Base-by-base conservation (phyloP, 1,140 invertebrate genomes). In the Caerostris darwini region DNA sequence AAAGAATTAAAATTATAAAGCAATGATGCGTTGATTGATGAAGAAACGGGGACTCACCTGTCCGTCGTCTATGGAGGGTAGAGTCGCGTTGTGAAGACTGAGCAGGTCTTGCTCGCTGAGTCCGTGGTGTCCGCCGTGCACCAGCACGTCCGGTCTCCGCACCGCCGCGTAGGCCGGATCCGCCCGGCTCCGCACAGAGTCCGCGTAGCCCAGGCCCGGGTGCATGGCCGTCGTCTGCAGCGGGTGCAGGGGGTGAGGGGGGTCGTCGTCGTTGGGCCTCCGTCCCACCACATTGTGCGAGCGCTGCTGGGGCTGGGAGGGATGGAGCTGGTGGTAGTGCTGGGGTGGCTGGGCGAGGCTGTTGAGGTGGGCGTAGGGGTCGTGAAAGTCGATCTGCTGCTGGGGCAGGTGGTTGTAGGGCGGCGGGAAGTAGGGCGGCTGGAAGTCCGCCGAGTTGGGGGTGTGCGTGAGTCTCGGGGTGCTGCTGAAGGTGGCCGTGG, bases 401-500 rank as follows among this genome's bases (percentile, higher is more conserved):
- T 94, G 93, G 3, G 61, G 91, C 1, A 95, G 97, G 59, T 98
- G 97, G 96, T 99, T 99, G 81, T 94, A 93, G 67, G 98, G 98
- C 92, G 99, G 98, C 90, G 98, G 98, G 96, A 99, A 99, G 96
- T 99, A 99, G 12, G 98, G 98, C 95, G 98, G 98, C 96, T 99
- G 98, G 96, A 99, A 99, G 96, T 99, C 98, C 58, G 97, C 97
- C 95, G 97, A 96, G 19, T 96, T 96, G 50, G 96, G 96, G 12
- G 96, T 96, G 94, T 96, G 96, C 93, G 96, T 96, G 94, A 96
- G 96, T 95, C 96, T 96, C 92, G 97, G 97, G 5, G 94, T 94
- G 10, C 86, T 83, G 97, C 96, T 97, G 96, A 96, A 97, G 96
- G 96, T 97, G 90, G 96, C 96, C 10, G 96, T 96, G 95, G 94